phyloP scores from a whole-genome alignment of 2,797 vertebrate species.

The Cyclopterus lumpus region DNA sequence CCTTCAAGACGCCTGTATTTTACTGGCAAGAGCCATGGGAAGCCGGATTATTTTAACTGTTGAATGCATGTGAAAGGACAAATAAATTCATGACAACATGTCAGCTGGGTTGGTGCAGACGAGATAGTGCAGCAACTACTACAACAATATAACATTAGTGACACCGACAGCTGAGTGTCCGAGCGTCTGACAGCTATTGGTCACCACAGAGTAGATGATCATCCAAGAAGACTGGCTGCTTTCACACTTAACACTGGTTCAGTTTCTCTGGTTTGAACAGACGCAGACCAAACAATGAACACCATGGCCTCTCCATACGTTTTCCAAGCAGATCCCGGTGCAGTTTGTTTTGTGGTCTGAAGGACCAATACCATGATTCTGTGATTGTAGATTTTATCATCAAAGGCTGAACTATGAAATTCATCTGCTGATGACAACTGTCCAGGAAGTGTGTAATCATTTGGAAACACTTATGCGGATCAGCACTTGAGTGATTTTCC shows the following conservation, averaged over 20 bases:
- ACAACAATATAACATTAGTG: not conserved
- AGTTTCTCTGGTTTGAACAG: constrained; percentile 9
- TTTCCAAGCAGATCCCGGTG: not conserved
- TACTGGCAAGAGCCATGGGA: constrained; percentile 64
- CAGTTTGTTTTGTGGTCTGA: not conserved
- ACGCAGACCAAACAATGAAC: not conserved
- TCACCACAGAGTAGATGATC: not conserved
- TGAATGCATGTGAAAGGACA: constrained; percentile 35
- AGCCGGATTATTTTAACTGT: constrained; percentile 41
- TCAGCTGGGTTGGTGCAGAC: constrained; percentile 19
- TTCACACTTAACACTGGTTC: not conserved
- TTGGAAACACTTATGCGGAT: not conserved
- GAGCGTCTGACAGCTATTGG: not conserved
- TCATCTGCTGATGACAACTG: not conserved
- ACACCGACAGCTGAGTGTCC: not conserved
- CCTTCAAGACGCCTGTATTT: constrained; percentile 56
- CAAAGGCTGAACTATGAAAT: not conserved
- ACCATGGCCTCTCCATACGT: no score
- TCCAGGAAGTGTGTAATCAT: not conserved
- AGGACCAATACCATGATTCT: not conserved
- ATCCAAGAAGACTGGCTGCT: constrained; percentile 2
- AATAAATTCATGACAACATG: constrained; percentile 15
- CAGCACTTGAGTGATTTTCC: not conserved
- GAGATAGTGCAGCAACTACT: not conserved
- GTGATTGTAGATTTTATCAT: not conserved